These are phyloP conservation scores for Serranus cabrilla DNA, from an alignment of 2,797 vertebrate genomes.

Conservation along the genomic window DNA sequence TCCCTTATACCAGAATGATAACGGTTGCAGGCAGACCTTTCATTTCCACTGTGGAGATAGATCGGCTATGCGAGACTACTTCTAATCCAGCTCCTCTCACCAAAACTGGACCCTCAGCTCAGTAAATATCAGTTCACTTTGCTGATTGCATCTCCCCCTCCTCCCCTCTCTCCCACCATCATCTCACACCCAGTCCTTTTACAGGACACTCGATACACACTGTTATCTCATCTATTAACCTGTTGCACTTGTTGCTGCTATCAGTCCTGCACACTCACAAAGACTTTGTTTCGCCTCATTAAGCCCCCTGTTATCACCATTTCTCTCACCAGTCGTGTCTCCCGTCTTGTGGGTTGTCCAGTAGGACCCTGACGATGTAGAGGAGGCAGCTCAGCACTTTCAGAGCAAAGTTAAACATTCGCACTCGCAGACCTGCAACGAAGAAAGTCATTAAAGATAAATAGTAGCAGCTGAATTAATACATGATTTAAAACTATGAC, in stretches of 20 bases:
- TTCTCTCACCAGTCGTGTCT: constrained; percentile 84
- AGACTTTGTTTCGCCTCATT: constrained; percentile 50
- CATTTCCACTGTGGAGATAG: too few relatives aligned
- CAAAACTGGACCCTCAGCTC: constrained; percentile 2
- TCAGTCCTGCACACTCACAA: constrained; percentile 39
- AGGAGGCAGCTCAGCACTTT: constrained; percentile 91
- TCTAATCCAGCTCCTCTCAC: constrained; percentile 4
- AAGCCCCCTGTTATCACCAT: constrained; percentile 29
- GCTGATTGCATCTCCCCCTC: constrained; percentile 23
- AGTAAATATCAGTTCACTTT: constrained; percentile 24
- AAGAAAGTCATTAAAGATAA: background rate
- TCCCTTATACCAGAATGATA: too few relatives aligned
- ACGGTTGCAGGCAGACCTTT: too few relatives aligned
- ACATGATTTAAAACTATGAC: background rate
- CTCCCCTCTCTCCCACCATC: background rate
- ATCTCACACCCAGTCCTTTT: constrained; percentile 21
- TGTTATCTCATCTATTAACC: constrained; percentile 51
- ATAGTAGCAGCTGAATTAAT: background rate
- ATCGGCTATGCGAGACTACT: too few relatives aligned
- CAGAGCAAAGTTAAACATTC: constrained; percentile 90
- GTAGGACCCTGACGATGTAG: constrained; percentile 89
- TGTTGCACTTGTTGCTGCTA: constrained; percentile 33
- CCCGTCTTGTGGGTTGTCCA: constrained; percentile 87
- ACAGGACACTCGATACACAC: constrained; percentile 25
- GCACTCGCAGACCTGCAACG: constrained; percentile 88